Conservation (phyloP, 2,888 invertebrate genomes). For the Habroteleia sp. region DNA sequence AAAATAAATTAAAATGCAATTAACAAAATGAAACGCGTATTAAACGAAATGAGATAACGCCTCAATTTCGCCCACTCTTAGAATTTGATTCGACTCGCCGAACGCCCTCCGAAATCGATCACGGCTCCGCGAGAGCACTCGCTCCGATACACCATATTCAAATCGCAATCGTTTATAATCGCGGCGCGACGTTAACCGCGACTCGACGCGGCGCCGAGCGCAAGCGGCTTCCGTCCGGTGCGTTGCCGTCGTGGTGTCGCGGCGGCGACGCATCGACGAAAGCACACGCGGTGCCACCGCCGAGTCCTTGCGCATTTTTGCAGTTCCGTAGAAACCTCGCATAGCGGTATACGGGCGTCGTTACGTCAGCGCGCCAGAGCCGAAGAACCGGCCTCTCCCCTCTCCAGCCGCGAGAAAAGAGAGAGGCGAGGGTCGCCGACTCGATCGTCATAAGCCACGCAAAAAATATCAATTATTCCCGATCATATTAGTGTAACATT, state of each 20-base stretch:
- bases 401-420: conserved; percentile 40
- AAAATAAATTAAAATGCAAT: too few relatives aligned
- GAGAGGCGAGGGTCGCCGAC: conserved; percentile 59
- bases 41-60: too few relatives aligned
- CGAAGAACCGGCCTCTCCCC: conserved; percentile 35
- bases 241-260: conserved; percentile 25
- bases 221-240: conserved; percentile 36
- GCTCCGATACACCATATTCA: conserved; percentile 54
- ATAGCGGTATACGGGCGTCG: conserved; percentile 66
- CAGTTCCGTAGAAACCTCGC: conserved; percentile 60
- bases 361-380: conserved; percentile 65
- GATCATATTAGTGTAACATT: conserved; percentile 30
- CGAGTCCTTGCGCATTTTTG: conserved; percentile 66
- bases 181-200: conserved; percentile 42
- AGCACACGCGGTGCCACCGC: conserved; percentile 42
- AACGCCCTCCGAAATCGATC: conserved; percentile 33
- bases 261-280: conserved; percentile 38
- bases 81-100: conserved; percentile 10
- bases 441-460: conserved; percentile 42
- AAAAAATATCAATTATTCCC: conserved; percentile 53
- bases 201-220: conserved; percentile 25
- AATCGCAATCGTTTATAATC: conserved; percentile 57
- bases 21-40: too few relatives aligned
- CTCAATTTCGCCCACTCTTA: too few relatives aligned
- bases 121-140: conserved; percentile 16